Evolutionary conservation across 2,888 invertebrate species (phyloP).

Genomic region (Ganaspis brasiliensis): DNA sequence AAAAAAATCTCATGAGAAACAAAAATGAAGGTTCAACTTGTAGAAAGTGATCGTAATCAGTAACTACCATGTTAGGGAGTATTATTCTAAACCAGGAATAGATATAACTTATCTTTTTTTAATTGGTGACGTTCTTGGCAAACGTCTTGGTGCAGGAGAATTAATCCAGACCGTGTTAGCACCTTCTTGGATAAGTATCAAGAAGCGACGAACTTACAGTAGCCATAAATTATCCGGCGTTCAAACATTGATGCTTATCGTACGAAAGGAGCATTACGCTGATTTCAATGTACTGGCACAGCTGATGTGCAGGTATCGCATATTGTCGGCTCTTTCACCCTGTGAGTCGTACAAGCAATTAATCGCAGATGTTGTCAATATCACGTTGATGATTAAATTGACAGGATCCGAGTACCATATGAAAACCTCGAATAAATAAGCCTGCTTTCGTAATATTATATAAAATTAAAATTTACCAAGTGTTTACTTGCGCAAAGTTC

Average conservation of each 20-base stretch:
- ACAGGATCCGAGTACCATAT: slow-evolving; percentile 31
- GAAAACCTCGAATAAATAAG: slow-evolving; percentile 10
- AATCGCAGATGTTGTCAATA: slow-evolving; percentile 41
- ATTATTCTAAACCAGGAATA: slow-evolving; percentile 36
- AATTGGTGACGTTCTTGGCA: slow-evolving; percentile 16
- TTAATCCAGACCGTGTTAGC: slow-evolving; percentile 41
- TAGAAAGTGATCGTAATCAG: slow-evolving; percentile 34
- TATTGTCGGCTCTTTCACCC: slow-evolving; percentile 37
- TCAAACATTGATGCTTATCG: slow-evolving; percentile 40
- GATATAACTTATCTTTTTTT: slow-evolving; percentile 27
- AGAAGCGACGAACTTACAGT: slow-evolving; percentile 38
- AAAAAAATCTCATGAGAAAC: no score
- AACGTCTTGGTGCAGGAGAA: slow-evolving; percentile 23
- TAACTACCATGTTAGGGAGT: slow-evolving; percentile 24
- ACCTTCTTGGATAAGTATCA: slow-evolving; percentile 33
- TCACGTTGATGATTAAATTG: slow-evolving; percentile 34
- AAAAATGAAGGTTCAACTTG: slow-evolving; percentile 1
- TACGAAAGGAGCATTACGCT: slow-evolving; percentile 30
- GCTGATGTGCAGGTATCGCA: slow-evolving; percentile 19
- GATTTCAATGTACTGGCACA: slow-evolving; percentile 33
- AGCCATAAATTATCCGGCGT: slow-evolving; percentile 37
- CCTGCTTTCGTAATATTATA: slow-evolving; percentile 10
- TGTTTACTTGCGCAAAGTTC: slow-evolving; percentile 33
- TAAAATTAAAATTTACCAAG: slow-evolving; percentile 27
- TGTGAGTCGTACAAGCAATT: slow-evolving; percentile 31